These are phyloP conservation scores for Himalopsyche anomala DNA, from an alignment of 2,888 invertebrate species.

Conservation along the genomic window DNA sequence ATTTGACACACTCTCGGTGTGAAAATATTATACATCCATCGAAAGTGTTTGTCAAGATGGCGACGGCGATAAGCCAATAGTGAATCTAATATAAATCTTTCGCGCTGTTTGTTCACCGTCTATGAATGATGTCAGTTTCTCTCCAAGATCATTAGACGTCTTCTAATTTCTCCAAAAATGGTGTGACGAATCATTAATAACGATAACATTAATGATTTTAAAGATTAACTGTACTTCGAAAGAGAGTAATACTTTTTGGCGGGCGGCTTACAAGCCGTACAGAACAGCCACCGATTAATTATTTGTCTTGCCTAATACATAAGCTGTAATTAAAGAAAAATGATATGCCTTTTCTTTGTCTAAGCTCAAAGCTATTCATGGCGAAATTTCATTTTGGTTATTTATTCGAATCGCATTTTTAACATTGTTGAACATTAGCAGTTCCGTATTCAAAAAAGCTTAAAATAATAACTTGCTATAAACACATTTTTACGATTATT, in stretches of 20 bases:
- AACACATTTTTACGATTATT: too few relatives aligned
- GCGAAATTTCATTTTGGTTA: too few relatives aligned
- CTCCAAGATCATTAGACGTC: neutral
- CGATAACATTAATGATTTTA: neutral
- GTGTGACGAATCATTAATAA: slow-evolving; percentile 29
- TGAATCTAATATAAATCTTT: slow-evolving; percentile 18
- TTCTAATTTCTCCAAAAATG: slow-evolving; percentile 32
- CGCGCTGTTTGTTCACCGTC: neutral
- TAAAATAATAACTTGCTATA: too few relatives aligned
- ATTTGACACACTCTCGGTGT: slow-evolving; percentile 32
- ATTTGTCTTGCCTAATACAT: too few relatives aligned
- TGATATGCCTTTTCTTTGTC: too few relatives aligned
- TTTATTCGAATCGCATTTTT: too few relatives aligned
- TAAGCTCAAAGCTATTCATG: too few relatives aligned
- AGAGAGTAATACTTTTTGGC: neutral
- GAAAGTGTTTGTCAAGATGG: slow-evolving; percentile 23
- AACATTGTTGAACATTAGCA: too few relatives aligned
- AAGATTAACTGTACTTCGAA: neutral
- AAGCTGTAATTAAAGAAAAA: too few relatives aligned
- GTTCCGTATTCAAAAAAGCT: too few relatives aligned
- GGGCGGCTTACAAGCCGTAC: too few relatives aligned
- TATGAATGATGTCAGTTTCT: slow-evolving; percentile 19
- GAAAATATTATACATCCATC: neutral
- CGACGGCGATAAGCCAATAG: neutral
- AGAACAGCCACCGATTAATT: too few relatives aligned